These are phyloP conservation scores for Hyles lineata DNA, from an alignment of 2,888 invertebrate species.

Conservation along the genomic window DNA sequence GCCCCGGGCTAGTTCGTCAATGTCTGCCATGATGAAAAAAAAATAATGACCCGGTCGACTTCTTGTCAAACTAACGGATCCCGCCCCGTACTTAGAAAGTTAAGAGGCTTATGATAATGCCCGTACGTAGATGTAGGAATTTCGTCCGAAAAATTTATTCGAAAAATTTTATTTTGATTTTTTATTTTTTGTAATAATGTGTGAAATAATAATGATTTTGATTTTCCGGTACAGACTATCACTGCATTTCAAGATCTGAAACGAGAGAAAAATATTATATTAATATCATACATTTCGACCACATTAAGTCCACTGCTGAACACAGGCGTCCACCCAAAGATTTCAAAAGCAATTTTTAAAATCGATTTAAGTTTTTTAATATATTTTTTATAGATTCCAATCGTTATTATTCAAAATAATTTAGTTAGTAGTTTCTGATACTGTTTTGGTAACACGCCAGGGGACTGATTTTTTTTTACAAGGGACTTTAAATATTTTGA, in stretches of 20 bases:
- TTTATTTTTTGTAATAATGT: conserved; percentile 55
- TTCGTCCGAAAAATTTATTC: conserved; percentile 38
- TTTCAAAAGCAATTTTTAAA: too few species aligned
- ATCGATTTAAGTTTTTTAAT: too few species aligned
- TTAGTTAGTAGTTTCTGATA: too few species aligned
- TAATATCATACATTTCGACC: not conserved
- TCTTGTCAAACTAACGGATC: conserved; percentile 50
- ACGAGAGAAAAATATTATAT: conserved; percentile 42
- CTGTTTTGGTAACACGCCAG: too few species aligned
- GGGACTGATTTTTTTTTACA: too few species aligned
- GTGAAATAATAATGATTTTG: conserved; percentile 57
- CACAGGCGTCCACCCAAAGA: too few species aligned
- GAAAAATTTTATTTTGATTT: conserved; percentile 36
- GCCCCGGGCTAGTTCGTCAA: conserved; percentile 56
- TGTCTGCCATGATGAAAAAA: conserved; percentile 49
- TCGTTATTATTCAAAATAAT: too few species aligned
- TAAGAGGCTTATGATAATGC: conserved; percentile 51
- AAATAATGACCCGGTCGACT: conserved; percentile 36
- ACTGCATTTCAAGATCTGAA: conserved; percentile 83
- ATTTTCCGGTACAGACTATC: conserved; percentile 60
- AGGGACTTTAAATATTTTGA: too few species aligned
- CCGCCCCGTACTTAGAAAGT: conserved; percentile 41
- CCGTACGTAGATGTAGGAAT: conserved; percentile 54
- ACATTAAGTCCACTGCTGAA: too few species aligned
- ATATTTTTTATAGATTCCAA: too few species aligned